phyloP scores from a whole-genome alignment of 2,797 vertebrate species.

The Manis javanica region DNA sequence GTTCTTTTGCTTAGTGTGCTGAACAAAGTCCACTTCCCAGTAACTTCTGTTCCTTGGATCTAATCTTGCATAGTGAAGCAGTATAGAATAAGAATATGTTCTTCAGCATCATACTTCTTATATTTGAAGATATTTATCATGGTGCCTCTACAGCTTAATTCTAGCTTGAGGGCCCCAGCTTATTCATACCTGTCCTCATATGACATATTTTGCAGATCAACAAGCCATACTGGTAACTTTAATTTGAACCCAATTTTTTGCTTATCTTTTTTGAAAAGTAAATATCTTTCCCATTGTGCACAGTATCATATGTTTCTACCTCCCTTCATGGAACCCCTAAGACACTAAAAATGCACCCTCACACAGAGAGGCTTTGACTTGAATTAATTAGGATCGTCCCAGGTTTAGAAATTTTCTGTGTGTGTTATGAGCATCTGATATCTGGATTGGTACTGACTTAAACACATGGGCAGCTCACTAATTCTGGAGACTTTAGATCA shows the following conservation, averaged over 20 bases:
- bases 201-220: not conserved
- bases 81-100: not conserved
- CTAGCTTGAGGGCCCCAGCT: not conserved
- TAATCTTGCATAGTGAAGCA: slow-evolving; percentile 1
- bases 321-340: not conserved
- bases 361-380: not conserved
- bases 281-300: slow-evolving; percentile 22
- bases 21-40: not conserved
- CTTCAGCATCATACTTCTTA: not conserved
- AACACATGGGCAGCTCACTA: not conserved
- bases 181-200: not conserved
- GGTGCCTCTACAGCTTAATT: slow-evolving; percentile 38
- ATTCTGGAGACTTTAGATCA: not conserved
- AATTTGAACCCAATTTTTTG: slow-evolving; percentile 32
- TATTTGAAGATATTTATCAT: slow-evolving; percentile 30
- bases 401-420: not conserved
- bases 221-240: not conserved
- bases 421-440: not conserved
- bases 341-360: not conserved
- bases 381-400: not conserved
- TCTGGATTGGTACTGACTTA: not conserved
- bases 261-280: slow-evolving; percentile 37
- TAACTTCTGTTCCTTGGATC: not conserved
- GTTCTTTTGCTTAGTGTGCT: not conserved
- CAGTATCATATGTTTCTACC: not conserved